Evolutionary conservation across 2,797 vertebrate genomes (phyloP), one percentile per base, ranked within the genome.

Genomic region (Enteromius mattozi): DNA sequence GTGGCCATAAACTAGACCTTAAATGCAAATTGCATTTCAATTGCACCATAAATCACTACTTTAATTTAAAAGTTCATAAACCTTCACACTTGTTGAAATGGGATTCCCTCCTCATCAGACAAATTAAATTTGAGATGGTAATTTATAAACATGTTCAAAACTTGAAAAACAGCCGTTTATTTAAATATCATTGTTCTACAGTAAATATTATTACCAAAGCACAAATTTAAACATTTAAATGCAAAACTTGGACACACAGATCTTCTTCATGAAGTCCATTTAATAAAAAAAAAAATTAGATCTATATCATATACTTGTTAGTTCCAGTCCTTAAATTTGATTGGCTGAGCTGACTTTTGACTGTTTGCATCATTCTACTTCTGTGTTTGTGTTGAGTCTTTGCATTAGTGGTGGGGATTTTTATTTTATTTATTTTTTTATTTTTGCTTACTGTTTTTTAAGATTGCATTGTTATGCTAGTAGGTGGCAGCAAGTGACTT

Each of bases 1-100:
- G 71, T 78, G 87, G 72, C 81, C 80, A 90, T 90, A 92, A 92
- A 90, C 86, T 86, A 87, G 85, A 82, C 80, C 56, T 40, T 88
- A 85, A 72, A 63, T 80, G 88, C 71, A 89, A 91, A 91, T 89
- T 82, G 79, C 78, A 86, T 74, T 76, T 84, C 40, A 88, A 89
- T 90, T 65, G 76, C 65, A 79, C 56, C 71, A 88, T 87, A 85
- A 88, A 93, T 92, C 86, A 90, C 74, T 35, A 75, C 75, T 85
- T 69, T 89, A 88, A 86, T 90, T 83, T 87, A 68, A 80, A 86
- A 88, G 68, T 87, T 84, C 81, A 84, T 83, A 86, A 86, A 88
- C 86, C 40, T 49, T 72, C 21, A 74, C 82, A 88, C 90, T 88
- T 89, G 87, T 91, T 92, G 89, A 82, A 2, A 86, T 85, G 24